A percentile compares a stretch with the other conserved stretches of the same genome.
Conservation (phyloP, 2,113 vertebrate genomes). For the Chaetops frenatus region DNA sequence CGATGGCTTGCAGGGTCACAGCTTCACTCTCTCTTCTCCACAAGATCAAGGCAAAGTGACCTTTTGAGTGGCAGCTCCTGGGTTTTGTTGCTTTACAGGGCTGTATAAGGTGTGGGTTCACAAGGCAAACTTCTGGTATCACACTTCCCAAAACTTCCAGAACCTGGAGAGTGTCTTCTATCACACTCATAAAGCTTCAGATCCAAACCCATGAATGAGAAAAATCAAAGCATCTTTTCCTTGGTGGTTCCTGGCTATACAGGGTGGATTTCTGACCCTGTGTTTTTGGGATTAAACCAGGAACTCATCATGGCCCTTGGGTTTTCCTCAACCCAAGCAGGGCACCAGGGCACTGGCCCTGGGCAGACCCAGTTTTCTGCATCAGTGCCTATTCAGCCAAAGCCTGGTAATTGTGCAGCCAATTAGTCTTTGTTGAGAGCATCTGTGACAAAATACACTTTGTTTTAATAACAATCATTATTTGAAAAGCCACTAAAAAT, state of each 20-base stretch:
- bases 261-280: background rate
- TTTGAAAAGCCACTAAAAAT: conserved; percentile 45
- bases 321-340: background rate
- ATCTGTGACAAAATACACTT: conserved; percentile 44
- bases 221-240: background rate
- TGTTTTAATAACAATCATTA: conserved; percentile 48
- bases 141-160: background rate
- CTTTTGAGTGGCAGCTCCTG: background rate
- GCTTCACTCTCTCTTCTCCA: background rate
- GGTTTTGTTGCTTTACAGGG: background rate
- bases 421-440: conserved; percentile 17
- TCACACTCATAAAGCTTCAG: background rate
- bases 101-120: background rate
- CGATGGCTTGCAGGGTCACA: background rate
- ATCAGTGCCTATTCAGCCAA: background rate
- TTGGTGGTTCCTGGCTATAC: background rate
- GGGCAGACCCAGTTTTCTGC: background rate
- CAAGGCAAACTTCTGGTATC: background rate
- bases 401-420: conserved; percentile 22
- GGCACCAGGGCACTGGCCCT: background rate
- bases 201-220: background rate
- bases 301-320: background rate
- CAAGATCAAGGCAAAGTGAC: background rate
- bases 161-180: background rate
- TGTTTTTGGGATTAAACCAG: background rate